Evolutionary conservation across 2,113 vertebrate genomes (phyloP), one percentile per base, ranked within the genome.

Genomic region (Cottus gobio): DNA sequence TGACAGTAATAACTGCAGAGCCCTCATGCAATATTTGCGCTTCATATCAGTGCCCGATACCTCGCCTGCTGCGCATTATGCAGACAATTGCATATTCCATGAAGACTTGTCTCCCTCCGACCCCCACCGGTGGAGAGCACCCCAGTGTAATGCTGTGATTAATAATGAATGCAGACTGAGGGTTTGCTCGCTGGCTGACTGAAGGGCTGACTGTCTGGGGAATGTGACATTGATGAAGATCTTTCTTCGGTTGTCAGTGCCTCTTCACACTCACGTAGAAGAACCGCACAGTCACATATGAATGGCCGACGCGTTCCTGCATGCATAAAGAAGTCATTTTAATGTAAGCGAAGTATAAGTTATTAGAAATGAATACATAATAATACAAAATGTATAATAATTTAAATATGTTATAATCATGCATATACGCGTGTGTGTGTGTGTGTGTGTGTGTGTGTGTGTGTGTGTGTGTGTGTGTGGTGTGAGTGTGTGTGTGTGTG

Each of bases 151-250:
- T 82, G 86, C 71, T 81, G 63, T 80, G 82, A 90, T 93, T 87
- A 91, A 94, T 91, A 92, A 92, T 93, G 71, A 62, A 94, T 87
- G 77, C 30, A 72, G 80, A 85, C 80, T 46, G 75, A 75, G 74
- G 70, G 62, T 73, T 72, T 61, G 75, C 79, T 52, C 4, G 31
- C 82, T 37, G 82, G n/a, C 69, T 80, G 86, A 77, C 67, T 79
- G 82, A 79, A 57, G 74, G 50, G 50, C 57, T 74, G 82, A 37
- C 76, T 83, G 67, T 85, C 88, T 85, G 76, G 80, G 61, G 75
- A 85, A 54, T 1, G 80, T 31, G 30, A 30, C 69, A 68, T 54
- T 78, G 83, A 91, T 89, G 84, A 90, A 89, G 80, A 87, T 78
- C 57, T 86, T 62, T 71, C 73, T 71, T 80, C 62, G 8, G 74